Percentiles rank a stretch among this genome's conserved stretches.
phyloP scores from a whole-genome alignment of 2,888 invertebrate genomes.

The Ethmia dodecea region DNA sequence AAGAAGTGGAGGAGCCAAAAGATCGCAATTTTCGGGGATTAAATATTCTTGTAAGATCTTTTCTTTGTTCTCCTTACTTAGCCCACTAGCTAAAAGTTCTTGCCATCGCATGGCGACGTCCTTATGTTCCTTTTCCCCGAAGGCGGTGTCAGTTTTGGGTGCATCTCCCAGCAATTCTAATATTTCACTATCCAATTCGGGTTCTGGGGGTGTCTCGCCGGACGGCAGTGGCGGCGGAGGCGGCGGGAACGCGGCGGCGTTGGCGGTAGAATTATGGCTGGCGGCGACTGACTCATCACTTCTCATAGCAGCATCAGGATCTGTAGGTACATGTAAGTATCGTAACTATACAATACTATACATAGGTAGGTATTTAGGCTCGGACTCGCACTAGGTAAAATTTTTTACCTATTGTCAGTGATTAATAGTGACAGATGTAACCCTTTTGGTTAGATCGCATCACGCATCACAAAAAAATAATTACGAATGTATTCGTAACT shows the following conservation, averaged over 20 bases:
- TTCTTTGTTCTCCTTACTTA: slow-evolving; percentile 4
- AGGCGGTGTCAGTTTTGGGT: neutral
- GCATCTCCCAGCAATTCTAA: slow-evolving; percentile 1
- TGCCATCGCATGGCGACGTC: slow-evolving; percentile 4
- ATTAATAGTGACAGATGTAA: slow-evolving; percentile 5
- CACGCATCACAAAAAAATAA: slow-evolving; percentile 9
- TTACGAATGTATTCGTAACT: too few species aligned
- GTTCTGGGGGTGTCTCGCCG: neutral
- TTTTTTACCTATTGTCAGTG: too few species aligned
- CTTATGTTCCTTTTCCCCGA: neutral
- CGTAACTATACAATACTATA: too few species aligned
- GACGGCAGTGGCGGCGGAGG: neutral
- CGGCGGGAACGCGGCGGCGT: neutral
- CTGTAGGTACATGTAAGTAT: too few species aligned
- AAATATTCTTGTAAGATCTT: slow-evolving; percentile 3
- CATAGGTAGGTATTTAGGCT: neutral
- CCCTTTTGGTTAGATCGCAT: neutral
- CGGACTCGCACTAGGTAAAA: too few species aligned
- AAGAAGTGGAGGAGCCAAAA: slow-evolving; percentile 2
- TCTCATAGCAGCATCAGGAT: too few species aligned
- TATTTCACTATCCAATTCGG: neutral
- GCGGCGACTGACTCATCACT: neutral
- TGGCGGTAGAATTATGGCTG: neutral
- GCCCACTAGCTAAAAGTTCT: slow-evolving; percentile 3
- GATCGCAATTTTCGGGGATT: slow-evolving; percentile 8